These are phyloP conservation scores for Anthopleura sola DNA, from an alignment of 64 coral and sea anemone genomes.

Conservation along the genomic window DNA sequence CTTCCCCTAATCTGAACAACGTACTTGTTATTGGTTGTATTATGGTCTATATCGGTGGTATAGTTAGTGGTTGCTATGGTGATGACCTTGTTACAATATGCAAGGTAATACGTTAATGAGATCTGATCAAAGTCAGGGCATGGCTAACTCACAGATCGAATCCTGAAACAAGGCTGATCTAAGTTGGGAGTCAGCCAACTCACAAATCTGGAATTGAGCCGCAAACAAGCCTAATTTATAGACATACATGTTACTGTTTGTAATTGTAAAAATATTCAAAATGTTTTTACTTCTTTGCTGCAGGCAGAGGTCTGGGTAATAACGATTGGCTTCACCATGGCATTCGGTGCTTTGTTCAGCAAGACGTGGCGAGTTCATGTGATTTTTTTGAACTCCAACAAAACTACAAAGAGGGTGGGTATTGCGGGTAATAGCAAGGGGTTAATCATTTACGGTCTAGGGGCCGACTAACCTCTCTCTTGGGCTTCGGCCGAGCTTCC, in stretches of 20 bases:
- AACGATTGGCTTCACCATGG: conserved; percentile 61
- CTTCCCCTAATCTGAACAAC: conserved; percentile 68
- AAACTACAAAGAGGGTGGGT: too few relatives aligned
- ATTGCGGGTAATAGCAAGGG: too few relatives aligned
- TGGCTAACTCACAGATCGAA: too few relatives aligned
- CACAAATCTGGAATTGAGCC: too few relatives aligned
- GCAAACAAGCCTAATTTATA: background rate
- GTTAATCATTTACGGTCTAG: too few relatives aligned
- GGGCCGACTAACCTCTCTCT: too few relatives aligned
- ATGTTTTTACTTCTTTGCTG: background rate
- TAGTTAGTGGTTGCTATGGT: conserved; percentile 28
- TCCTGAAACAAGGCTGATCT: too few relatives aligned
- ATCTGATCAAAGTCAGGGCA: too few relatives aligned
- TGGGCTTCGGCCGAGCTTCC: too few relatives aligned
- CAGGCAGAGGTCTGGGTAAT: conserved; percentile 70
- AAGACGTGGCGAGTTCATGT: conserved; percentile 87
- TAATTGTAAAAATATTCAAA: too few relatives aligned
- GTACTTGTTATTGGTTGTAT: conserved; percentile 56
- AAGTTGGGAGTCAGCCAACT: too few relatives aligned
- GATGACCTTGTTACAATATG: background rate
- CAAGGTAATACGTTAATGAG: conserved; percentile 16
- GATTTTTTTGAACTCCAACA: conserved; percentile 56
- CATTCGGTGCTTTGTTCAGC: conserved; percentile 87
- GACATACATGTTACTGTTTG: background rate
- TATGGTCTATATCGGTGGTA: conserved; percentile 37